phyloP scores from a whole-genome alignment of 2,888 invertebrate species.

The Unio delphinus region DNA sequence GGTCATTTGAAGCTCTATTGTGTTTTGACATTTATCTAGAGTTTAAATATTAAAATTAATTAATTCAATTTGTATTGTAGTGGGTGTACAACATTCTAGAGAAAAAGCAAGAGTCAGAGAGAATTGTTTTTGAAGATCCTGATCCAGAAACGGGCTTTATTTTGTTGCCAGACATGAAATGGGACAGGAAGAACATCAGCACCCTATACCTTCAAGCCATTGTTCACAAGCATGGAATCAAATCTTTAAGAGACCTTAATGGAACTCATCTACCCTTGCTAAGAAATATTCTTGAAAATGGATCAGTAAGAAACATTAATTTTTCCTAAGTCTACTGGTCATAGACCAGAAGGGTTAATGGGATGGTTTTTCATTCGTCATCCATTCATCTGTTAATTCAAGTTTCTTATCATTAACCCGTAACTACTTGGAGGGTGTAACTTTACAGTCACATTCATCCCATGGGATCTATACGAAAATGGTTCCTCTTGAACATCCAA shows the following conservation, averaged over 20 bases:
- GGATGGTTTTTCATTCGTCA: not conserved
- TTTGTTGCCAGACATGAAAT: conserved; percentile 94
- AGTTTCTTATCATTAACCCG: not conserved
- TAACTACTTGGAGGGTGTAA: no score
- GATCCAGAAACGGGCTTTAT: conserved; percentile 81
- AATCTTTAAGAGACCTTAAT: conserved; percentile 88
- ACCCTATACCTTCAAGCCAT: conserved; percentile 90
- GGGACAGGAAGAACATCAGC: conserved; percentile 86
- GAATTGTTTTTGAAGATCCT: conserved; percentile 86
- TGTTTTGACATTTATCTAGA: no score
- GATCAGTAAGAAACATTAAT: conserved; percentile 75
- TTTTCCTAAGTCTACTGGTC: conserved; percentile 8
- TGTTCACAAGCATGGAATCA: conserved; percentile 80
- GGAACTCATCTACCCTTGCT: conserved; percentile 85
- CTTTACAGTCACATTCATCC: no score
- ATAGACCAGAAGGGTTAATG: not conserved
- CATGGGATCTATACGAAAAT: no score
- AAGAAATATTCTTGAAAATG: conserved; percentile 84
- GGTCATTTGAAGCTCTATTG: no score
- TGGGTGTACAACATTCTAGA: conserved; percentile 98
- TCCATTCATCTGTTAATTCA: not conserved
- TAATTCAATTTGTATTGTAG: conserved; percentile 74
- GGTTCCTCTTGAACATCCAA: no score
- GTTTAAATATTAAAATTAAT: no score
- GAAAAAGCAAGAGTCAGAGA: conserved; percentile 90